phyloP scores from a whole-genome alignment of 2,888 invertebrate genomes.

The Chloroclysta siterata region DNA sequence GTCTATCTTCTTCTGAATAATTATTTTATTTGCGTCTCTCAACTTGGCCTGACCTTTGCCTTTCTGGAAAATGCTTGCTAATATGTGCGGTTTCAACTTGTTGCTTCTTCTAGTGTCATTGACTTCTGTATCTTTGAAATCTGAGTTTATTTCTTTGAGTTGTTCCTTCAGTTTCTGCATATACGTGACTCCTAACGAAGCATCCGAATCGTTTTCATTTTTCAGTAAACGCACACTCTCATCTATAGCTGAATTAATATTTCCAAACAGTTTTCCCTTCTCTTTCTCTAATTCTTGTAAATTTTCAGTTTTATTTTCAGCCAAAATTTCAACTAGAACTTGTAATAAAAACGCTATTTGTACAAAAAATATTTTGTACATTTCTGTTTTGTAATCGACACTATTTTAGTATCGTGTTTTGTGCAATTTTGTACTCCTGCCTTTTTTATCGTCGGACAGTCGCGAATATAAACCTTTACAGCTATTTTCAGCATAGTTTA shows the following conservation, averaged over 20 bases:
- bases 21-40: slow-evolving; percentile 26
- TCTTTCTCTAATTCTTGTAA: slow-evolving; percentile 51
- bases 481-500: not conserved
- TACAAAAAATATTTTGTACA: slow-evolving; percentile 14
- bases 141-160: slow-evolving; percentile 48
- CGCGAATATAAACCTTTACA: slow-evolving; percentile 1
- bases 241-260: slow-evolving; percentile 59
- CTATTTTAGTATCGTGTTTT: slow-evolving; percentile 13
- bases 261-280: slow-evolving; percentile 48
- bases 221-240: slow-evolving; percentile 51
- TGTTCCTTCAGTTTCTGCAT: slow-evolving; percentile 55
- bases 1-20: slow-evolving; percentile 49
- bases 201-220: slow-evolving; percentile 53
- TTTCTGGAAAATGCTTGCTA: slow-evolving; percentile 35
- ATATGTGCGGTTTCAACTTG: slow-evolving; percentile 16
- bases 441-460: slow-evolving; percentile 8
- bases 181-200: slow-evolving; percentile 47
- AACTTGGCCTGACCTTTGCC: not conserved
- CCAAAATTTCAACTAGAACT: slow-evolving; percentile 1
- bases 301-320: slow-evolving; percentile 35
- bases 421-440: not conserved
- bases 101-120: slow-evolving; percentile 12
- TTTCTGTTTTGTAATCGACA: slow-evolving; percentile 15
- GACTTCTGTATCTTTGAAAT: slow-evolving; percentile 19
- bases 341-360: slow-evolving; percentile 13